Evolutionary conservation across 2,113 vertebrate genomes (phyloP).

Genomic region (Myiagra hebetior): DNA sequence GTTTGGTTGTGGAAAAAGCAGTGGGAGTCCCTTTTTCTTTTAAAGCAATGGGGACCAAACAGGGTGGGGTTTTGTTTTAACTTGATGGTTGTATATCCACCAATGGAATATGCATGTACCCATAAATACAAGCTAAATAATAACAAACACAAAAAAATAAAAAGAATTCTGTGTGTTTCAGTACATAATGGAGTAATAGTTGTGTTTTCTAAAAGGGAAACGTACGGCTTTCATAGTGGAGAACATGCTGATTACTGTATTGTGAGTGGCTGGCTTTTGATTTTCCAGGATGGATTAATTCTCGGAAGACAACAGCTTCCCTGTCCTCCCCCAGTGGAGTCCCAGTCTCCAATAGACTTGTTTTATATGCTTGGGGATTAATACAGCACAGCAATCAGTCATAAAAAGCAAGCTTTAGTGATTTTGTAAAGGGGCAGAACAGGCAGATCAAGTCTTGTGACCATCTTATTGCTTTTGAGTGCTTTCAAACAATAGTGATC

Average conservation of each 20-base stretch:
- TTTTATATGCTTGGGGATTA: constrained; percentile 79
- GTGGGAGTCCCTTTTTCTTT: constrained; percentile 66
- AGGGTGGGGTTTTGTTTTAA: constrained; percentile 31
- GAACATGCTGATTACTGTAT: constrained; percentile 87
- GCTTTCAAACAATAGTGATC: constrained; percentile 69
- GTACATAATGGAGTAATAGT: constrained; percentile 67
- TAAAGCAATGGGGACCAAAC: constrained; percentile 66
- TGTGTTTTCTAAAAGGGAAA: constrained; percentile 80
- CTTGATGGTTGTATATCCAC: constrained; percentile 53
- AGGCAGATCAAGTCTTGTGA: constrained; percentile 77
- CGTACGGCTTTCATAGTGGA: constrained; percentile 75
- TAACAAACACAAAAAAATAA: constrained; percentile 73
- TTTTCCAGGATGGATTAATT: constrained; percentile 75
- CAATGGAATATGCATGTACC: constrained; percentile 61
- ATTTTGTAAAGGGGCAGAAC: constrained; percentile 70
- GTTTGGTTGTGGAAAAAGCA: constrained; percentile 37
- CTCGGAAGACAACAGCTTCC: constrained; percentile 77
- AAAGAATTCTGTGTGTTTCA: constrained; percentile 60
- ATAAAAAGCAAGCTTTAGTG: constrained; percentile 73
- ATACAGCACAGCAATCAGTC: constrained; percentile 78
- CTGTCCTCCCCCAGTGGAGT: constrained; percentile 74
- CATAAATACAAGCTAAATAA: constrained; percentile 72
- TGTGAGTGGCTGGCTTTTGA: constrained; percentile 86
- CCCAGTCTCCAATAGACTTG: constrained; percentile 74
- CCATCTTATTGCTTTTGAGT: constrained; percentile 71